phyloP scores from a whole-genome alignment of 2,888 invertebrate species.

The Teleiodes luculella region DNA sequence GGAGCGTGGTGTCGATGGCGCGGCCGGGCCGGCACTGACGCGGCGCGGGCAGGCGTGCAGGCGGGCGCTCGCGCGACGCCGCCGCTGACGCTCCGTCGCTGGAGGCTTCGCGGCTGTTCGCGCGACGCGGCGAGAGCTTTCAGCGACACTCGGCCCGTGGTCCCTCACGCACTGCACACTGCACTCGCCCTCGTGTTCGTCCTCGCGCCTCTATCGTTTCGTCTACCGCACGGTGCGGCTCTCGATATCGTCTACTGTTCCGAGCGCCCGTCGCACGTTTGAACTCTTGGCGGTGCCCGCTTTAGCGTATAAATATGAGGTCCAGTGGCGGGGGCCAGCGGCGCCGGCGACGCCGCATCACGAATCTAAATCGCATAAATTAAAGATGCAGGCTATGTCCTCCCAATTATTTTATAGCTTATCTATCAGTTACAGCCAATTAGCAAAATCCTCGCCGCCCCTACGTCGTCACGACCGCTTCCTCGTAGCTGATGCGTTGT shows the following conservation, averaged over 20 bases:
- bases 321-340: conserved; percentile 74
- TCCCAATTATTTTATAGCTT: conserved; percentile 74
- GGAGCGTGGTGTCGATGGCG: conserved; percentile 71
- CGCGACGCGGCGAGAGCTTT: conserved; percentile 63
- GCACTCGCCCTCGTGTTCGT: conserved; percentile 66
- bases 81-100: conserved; percentile 32
- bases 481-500: conserved; percentile 52
- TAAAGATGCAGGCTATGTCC: conserved; percentile 74
- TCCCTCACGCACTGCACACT: conserved; percentile 75
- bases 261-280: conserved; percentile 75
- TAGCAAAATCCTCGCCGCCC: conserved; percentile 64
- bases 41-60: conserved; percentile 45
- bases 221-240: conserved; percentile 70
- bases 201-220: conserved; percentile 25
- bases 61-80: conserved; percentile 47
- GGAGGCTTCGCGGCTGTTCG: conserved; percentile 67
- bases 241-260: conserved; percentile 75
- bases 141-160: conserved; percentile 61
- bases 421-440: conserved; percentile 70
- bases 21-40: conserved; percentile 79
- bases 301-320: conserved; percentile 77
- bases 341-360: conserved; percentile 65
- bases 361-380: conserved; percentile 73
- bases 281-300: conserved; percentile 74
- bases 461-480: conserved; percentile 50